Evolutionary conservation across 2,797 vertebrate genomes (phyloP), one percentile per base, ranked within the genome.

Genomic region (Bovichtus variegatus): DNA sequence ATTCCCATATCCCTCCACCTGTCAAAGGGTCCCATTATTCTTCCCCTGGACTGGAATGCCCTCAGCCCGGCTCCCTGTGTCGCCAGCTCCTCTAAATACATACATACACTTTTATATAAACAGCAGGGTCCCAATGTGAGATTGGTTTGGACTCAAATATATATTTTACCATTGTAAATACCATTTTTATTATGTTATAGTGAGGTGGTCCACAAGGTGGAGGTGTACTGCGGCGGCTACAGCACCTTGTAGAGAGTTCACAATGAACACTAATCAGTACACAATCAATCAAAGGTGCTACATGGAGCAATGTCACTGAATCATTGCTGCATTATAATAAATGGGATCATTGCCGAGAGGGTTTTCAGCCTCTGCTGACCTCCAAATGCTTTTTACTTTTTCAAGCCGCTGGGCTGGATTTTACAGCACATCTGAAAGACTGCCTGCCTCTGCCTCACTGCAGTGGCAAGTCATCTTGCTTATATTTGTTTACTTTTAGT

Each of bases 11-110:
- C 60, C 74, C 73, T 86, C 78, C 74, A 88, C 82, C 85, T 86
- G 85, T 94, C 90, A 95, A 94, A 92, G 91, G 89, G 87, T 89
- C 76, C 82, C 88, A 90, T 93, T 95, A 92, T 93, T 84, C 86
- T 81, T 81, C 68, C n/a, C 62, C 69, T 58, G 78, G 38, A 44
- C 43, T 74, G 81, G 83, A 85, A 71, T 78, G 77, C 76, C 64
- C 38, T 78, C 57, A 74, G 51, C 66, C 46, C 38, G 78, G 40
- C 71, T 60, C 12, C 55, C 55, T 57, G 54, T 25, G 49, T 51
- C 65, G 71, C 76, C 40, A 78, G 65, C 43, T 29, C n/a, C n/a
- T n/a, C n/a, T 16, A 46, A 50, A 34, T 25, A 15, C 69, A 76
- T 38, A 63, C 43, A 61, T 36, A 68, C 36, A 38, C 55, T 46